Evolutionary conservation across 2,888 invertebrate genomes (phyloP).

Genomic region (Periphyllus acericola): DNA sequence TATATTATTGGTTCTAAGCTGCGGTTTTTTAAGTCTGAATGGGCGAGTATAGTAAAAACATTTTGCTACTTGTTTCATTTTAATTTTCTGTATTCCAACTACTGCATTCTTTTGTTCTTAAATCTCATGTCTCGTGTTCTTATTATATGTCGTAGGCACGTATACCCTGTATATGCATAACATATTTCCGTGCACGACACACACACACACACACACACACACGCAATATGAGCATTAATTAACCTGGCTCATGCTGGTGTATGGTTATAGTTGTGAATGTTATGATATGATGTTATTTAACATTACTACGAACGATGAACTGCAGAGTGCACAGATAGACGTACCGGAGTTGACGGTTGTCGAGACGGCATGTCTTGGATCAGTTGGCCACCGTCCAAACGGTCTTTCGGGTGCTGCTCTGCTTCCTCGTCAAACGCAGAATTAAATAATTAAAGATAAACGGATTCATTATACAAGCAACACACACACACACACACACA

Average conservation of each 20-base stretch:
- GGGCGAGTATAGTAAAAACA: too few species aligned
- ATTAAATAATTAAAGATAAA: conserved; percentile 31
- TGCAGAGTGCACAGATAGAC: background rate
- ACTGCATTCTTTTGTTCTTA: too few species aligned
- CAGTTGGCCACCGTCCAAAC: conserved; percentile 12
- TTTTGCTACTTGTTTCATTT: too few species aligned
- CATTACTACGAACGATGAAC: background rate
- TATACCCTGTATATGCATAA: background rate
- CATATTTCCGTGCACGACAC: background rate
- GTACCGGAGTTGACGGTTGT: background rate
- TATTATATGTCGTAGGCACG: too few species aligned
- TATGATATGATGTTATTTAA: background rate
- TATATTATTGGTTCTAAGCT: too few species aligned
- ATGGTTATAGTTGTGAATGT: background rate
- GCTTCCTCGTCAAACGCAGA: background rate
- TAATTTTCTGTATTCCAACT: too few species aligned
- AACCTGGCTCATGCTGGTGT: background rate
- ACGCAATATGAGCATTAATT: background rate
- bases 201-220: background rate
- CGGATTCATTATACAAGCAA: background rate
- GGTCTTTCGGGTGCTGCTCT: background rate
- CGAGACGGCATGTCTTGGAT: background rate
- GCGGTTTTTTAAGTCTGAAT: too few species aligned
- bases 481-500: background rate
- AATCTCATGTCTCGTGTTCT: too few species aligned